Base-by-base conservation (phyloP, 1,140 invertebrate species). In the Platorchestia sp. region DNA sequence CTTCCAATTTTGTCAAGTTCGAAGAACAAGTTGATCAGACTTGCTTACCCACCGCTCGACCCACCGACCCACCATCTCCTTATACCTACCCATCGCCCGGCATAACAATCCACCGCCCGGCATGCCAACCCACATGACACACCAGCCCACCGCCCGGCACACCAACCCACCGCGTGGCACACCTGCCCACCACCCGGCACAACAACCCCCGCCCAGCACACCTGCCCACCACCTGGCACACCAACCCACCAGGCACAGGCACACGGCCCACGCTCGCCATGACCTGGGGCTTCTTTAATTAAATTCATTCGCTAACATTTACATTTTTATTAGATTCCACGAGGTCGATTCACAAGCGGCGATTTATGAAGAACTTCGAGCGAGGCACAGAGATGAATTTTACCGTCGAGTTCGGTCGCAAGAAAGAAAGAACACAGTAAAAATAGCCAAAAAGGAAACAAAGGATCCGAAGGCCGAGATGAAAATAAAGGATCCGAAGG, bases 281-380 rank as follows among this genome's bases (percentile, higher is more conserved):
- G 44, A 90, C 87, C 87, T 14, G 10, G 19, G 44, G 7, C 41
- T 22, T 44, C 91, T 93, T 93, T 93, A 93, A 93, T 93, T 93
- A 93, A 93, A 93, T 93, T 93, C 91, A 93, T 93, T n/a, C 91
- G 22, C 91, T 42, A 93, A 44, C 91, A 93, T 93, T 93, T 93
- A 93, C 91, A 93, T 93, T 93, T 93, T 93, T 93, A 93, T 93
- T 93, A 93, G 19, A 93, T 45, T 93, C 45, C 44, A 44, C 91
- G 40, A n/a, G 43, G 87, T 44, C n/a, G 87, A 89, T 89, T 89
- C 87, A 89, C 87, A 42, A 44, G 87, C 87, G 41, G 87, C 87
- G 41, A 89, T 89, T 89, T 89, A 89, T 89, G 59, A 75, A 75
- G 59, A 75, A 75, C 59, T 75, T 75, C 27, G 59, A 36, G 27